These are phyloP conservation scores for Trissolcus basalis DNA, from an alignment of 1,140 invertebrate genomes.

Conservation along the genomic window DNA sequence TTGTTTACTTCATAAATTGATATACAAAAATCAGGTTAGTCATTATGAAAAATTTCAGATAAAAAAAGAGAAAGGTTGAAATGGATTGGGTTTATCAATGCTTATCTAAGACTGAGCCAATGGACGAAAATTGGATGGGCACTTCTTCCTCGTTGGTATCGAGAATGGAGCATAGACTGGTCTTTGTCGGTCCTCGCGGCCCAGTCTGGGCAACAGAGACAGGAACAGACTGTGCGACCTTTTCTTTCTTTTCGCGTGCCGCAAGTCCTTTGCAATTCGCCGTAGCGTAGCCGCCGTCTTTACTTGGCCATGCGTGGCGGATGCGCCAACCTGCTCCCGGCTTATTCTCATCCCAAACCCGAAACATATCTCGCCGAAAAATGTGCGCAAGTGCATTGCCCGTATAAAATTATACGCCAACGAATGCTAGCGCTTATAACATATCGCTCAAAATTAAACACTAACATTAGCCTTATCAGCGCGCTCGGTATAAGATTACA, in stretches of 20 bases:
- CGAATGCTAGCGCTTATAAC: constrained; percentile 32
- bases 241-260: constrained; percentile 63
- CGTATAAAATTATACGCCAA: constrained; percentile 54
- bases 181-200: constrained; percentile 40
- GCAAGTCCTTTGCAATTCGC: constrained; percentile 59
- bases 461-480: constrained; percentile 47
- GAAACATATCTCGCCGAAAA: constrained; percentile 55
- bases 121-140: constrained; percentile 40
- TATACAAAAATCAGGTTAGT: too few species aligned
- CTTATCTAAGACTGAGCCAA: constrained; percentile 43
- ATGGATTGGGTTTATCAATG: constrained; percentile 16
- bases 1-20: too few species aligned
- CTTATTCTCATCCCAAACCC: constrained; percentile 54
- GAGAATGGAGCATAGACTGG: neutral
- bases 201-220: constrained; percentile 29
- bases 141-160: constrained; percentile 12
- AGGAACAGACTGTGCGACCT: constrained; percentile 37
- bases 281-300: constrained; percentile 54
- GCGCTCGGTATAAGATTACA: constrained; percentile 11
- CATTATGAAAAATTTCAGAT: too few species aligned
- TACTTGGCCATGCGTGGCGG: constrained; percentile 57
- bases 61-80: too few species aligned
- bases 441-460: constrained; percentile 43
- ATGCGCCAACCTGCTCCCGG: constrained; percentile 60
- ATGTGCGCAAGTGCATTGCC: constrained; percentile 53